Base-by-base conservation (phyloP, 2,797 vertebrate species). In the Microctenopoma stevenorrisi region DNA sequence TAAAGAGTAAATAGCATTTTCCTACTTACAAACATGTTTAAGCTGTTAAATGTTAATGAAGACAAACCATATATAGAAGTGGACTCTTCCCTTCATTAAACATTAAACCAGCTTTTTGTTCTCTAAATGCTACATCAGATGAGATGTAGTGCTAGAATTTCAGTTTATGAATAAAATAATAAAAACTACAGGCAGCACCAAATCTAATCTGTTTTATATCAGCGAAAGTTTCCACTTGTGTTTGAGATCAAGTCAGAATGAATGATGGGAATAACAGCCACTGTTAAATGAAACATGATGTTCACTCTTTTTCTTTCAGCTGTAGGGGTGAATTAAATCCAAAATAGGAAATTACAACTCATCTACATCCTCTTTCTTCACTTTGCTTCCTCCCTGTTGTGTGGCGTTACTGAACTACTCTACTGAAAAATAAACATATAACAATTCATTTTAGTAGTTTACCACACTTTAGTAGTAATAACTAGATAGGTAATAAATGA, bases 281-380 rank as follows among this genome's bases (percentile, higher is more conserved):
- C 44, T 72, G 64, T 65, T 81, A 69, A 88, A 85, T 85, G 61
- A 78, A 86, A 81, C 76, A 79, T 77, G 72, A 86, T 79, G 58
- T 63, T 55, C 35, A 48, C 65, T 72, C 49, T n/a, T 2, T 58
- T 71, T 67, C 48, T 30, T 59, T 72, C 35, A 68, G 65, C 82
- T 78, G 50, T 47, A 61, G 63, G 64, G 42, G 46, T 51, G 49
- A 76, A 59, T 73, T 43, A 69, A 78, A 74, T n/a, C 49, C 11
- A 42, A 54, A 73, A 81, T 52, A 52, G 64, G 66, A 76, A 82
- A 78, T 77, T 30, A 71, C 55, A 40, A 9, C 35, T 67, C 47
- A n/a, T 52, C 62, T 13, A 65, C 43, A 55, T 79, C 58, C 42
- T 72, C 49, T 25, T 72, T 47, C 38, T 71, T 11, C 30, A 2